Evolutionary conservation across 1,140 invertebrate species (phyloP).

Genomic region (Galleria mellonella): DNA sequence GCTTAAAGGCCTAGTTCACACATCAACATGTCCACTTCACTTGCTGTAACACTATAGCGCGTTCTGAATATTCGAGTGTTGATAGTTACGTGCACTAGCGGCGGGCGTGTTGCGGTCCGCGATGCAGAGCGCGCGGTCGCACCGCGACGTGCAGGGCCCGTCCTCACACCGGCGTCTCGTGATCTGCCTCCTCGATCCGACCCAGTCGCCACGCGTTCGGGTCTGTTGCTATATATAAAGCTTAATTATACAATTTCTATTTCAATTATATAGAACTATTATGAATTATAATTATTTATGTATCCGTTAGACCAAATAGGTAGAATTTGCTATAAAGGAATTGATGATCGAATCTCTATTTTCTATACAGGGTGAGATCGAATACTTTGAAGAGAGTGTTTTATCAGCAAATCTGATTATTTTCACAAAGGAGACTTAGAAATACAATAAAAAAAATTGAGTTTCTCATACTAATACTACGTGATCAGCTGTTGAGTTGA

Average conservation of each 20-base stretch:
- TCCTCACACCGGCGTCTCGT: slow-evolving; percentile 86
- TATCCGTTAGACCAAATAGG: too few relatives aligned
- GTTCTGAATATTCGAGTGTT: background rate
- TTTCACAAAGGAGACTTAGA: too few relatives aligned
- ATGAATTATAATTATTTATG: too few relatives aligned
- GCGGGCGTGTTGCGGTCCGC: slow-evolving; percentile 6
- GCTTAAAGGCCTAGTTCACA: background rate
- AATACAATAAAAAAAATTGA: too few relatives aligned
- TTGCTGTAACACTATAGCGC: background rate
- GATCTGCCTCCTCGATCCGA: slow-evolving; percentile 87
- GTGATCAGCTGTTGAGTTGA: too few relatives aligned
- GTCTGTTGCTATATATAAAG: slow-evolving; percentile 76
- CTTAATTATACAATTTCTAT: background rate
- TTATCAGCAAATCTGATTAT: too few relatives aligned
- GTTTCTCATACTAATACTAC: too few relatives aligned
- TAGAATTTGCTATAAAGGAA: too few relatives aligned
- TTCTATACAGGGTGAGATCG: too few relatives aligned
- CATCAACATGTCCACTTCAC: background rate
- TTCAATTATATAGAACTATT: too few relatives aligned
- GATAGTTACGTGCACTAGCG: slow-evolving; percentile 9
- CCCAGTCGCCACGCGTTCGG: slow-evolving; percentile 87
- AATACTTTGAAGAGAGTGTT: too few relatives aligned
- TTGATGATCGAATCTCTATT: too few relatives aligned
- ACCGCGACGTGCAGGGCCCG: slow-evolving; percentile 45
- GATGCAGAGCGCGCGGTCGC: slow-evolving; percentile 15